Evolutionary conservation across 2,113 vertebrate species (phyloP).

Genomic region (Pseudolaguvia tuberculata): DNA sequence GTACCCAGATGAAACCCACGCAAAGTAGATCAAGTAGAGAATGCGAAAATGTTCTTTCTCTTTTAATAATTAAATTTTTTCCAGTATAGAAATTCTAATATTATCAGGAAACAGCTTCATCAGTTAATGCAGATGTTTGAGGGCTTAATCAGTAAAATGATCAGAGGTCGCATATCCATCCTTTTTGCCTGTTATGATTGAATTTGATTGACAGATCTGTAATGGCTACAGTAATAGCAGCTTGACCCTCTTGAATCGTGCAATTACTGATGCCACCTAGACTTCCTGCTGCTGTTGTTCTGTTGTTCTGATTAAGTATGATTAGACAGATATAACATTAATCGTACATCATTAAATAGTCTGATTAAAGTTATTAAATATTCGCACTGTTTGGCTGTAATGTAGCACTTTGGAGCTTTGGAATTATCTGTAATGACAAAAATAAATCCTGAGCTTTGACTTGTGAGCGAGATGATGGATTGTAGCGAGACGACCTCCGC

Average conservation of each 20-base stretch:
- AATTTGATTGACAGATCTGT: constrained; percentile 36
- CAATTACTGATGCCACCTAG: constrained; percentile 23
- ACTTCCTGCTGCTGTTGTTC: constrained; percentile 32
- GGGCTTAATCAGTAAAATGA: constrained; percentile 15
- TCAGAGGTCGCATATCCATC: constrained; percentile 16
- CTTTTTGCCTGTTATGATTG: constrained; percentile 20
- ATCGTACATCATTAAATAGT: constrained; percentile 38
- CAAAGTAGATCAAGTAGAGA: too few relatives aligned
- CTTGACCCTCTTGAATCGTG: constrained; percentile 12
- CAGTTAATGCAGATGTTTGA: constrained; percentile 1
- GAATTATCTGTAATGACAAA: constrained; percentile 72
- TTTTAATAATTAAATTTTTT: neutral
- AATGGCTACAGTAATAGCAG: constrained; percentile 30
- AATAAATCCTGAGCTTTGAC: constrained; percentile 53
- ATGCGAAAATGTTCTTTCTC: neutral
- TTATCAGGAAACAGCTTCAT: neutral
- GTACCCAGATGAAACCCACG: too few relatives aligned
- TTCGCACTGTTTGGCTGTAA: constrained; percentile 41
- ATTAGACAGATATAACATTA: constrained; percentile 36
- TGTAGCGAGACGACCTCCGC: constrained; percentile 67
- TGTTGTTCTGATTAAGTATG: constrained; percentile 20
- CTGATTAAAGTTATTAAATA: constrained; percentile 46
- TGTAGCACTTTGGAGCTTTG: constrained; percentile 54
- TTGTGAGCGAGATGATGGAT: constrained; percentile 42
- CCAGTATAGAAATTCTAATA: neutral